Percentiles rank a stretch among this genome's conserved stretches.
These are phyloP conservation scores for Colletes latitarsis DNA, from an alignment of 1,140 invertebrate genomes.

Conservation along the genomic window DNA sequence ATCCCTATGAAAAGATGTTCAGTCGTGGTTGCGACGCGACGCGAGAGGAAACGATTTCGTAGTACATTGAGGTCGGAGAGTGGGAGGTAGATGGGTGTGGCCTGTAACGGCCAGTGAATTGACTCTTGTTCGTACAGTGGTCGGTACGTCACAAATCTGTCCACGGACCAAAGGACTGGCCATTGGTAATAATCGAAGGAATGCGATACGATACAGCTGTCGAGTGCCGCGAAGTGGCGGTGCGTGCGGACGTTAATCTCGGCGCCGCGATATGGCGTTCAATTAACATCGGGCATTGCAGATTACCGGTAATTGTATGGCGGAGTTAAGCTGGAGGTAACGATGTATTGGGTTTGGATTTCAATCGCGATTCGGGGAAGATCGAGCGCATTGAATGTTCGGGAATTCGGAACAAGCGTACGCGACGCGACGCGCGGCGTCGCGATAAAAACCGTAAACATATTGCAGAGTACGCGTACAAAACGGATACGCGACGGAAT, in stretches of 20 bases:
- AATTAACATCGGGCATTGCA: slow-evolving; percentile 8
- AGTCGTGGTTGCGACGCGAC: no score
- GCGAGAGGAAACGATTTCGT: no score
- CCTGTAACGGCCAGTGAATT: no score
- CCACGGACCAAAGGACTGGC: background rate
- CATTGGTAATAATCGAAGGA: background rate
- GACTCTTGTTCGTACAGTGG: no score
- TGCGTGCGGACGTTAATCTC: background rate
- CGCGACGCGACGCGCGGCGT: background rate
- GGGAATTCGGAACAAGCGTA: background rate
- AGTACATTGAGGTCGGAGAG: no score
- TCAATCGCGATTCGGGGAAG: background rate
- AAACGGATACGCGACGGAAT: no score
- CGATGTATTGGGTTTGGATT: slow-evolving; percentile 16
- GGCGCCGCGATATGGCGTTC: slow-evolving; percentile 6
- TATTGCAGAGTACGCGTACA: no score
- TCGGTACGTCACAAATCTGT: background rate
- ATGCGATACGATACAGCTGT: background rate
- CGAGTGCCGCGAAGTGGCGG: background rate
- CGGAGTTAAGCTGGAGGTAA: slow-evolving; percentile 17
- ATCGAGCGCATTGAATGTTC: background rate
- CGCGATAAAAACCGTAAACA: background rate
- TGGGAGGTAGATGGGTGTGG: no score
- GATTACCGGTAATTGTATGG: slow-evolving; percentile 5
- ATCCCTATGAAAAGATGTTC: no score